These are phyloP conservation scores for Lonchura striata DNA, from an alignment of 2,113 vertebrate genomes.

Conservation along the genomic window DNA sequence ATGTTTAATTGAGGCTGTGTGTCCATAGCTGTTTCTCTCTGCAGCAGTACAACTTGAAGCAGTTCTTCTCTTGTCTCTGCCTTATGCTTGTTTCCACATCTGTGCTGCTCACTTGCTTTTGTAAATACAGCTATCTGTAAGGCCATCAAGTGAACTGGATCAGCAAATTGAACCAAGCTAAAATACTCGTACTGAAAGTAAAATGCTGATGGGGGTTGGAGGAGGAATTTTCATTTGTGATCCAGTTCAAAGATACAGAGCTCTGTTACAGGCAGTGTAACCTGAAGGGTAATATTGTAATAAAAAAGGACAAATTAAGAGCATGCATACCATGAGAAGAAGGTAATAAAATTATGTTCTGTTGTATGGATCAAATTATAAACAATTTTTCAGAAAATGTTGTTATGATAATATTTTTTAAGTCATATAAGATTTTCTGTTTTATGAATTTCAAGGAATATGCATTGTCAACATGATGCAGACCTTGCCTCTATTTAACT, in stretches of 20 bases:
- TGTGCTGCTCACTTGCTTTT: background rate
- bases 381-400: background rate
- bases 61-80: background rate
- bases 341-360: background rate
- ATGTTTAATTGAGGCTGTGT: conserved; percentile 12
- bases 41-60: background rate
- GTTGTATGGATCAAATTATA: background rate
- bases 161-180: background rate
- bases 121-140: background rate
- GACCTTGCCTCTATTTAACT: background rate
- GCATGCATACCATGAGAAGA: fast-evolving
- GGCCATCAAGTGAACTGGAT: background rate
- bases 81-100: background rate
- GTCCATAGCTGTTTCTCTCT: background rate
- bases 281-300: background rate
- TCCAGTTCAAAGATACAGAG: background rate
- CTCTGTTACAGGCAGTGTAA: background rate
- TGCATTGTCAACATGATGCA: background rate
- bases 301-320: background rate
- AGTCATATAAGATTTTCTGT: background rate
- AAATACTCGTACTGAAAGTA: background rate
- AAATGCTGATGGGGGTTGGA: background rate
- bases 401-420: background rate
- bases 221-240: background rate
- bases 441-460: background rate